Evolutionary conservation across 2,888 invertebrate genomes (phyloP), one percentile per base, ranked within the genome.

Genomic region (Notodonta ziczac): DNA sequence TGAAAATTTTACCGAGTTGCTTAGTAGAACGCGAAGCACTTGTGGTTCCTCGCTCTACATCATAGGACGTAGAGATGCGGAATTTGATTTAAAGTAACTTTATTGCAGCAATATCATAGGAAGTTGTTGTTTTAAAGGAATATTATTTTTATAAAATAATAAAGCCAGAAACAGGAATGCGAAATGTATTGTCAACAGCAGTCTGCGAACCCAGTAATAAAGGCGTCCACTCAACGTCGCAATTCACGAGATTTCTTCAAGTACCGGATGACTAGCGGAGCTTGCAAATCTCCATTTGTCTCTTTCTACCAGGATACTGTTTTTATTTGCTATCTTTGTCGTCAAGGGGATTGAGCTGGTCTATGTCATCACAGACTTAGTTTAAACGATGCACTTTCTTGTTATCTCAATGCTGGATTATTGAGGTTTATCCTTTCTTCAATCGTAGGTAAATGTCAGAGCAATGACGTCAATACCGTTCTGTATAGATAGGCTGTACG

Each of bases 181-280:
- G 70, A 71, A 70, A 69, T 68, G 66, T 73, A 69, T 75, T 72
- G 75, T 72, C 69, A 72, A 72, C 74, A 67, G 65, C 24, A 77
- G 78, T 80, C 80, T 77, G 82, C 81, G 81, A 81, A 82, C 81
- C 82, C 82, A 76, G 77, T 77, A 80, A 82, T 83, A 83, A 83
- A 83, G 78, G 76, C 78, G 78, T 80, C 83, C 78, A 81, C 80
- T 82, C 81, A 79, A 81, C 78, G 74, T 78, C 73, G 78, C 77
- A 76, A 81, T 81, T 83, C 80, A 76, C 72, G 67, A 79, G 74
- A 76, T 81, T 81, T 73, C 80, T 79, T 80, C 76, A 78, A 82
- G 82, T 75, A 73, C 67, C 67, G 65, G 56, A 62, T 75, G 72
- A 67, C 69, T 72, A 70, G 69, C 62, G 66, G 67, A 76, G 74